A percentile compares a stretch with the other conserved stretches of the same genome.
These are phyloP conservation scores for Thalassarche chlororhynchos DNA, from an alignment of 2,113 vertebrate genomes.

Conservation along the genomic window DNA sequence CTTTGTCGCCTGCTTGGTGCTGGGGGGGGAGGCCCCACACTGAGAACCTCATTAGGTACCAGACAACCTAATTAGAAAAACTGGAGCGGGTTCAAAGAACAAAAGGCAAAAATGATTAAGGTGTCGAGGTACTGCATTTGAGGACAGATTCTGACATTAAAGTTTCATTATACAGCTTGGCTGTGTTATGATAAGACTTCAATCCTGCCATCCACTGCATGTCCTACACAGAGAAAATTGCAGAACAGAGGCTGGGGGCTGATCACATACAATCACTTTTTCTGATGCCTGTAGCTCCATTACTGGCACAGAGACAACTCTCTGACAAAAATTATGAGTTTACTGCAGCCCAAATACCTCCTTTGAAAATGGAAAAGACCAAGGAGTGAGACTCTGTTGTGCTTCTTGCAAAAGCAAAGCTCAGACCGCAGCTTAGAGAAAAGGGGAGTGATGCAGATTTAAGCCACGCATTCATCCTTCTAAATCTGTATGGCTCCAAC, in stretches of 20 bases:
- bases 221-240: not conserved
- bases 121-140: not conserved
- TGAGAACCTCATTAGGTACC: not conserved
- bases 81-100: not conserved
- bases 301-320: not conserved
- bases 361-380: not conserved
- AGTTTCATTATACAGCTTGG: not conserved
- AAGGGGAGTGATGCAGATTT: not conserved
- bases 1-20: not conserved
- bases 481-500: not conserved
- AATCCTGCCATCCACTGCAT: not conserved
- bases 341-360: not conserved
- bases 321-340: not conserved
- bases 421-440: not conserved
- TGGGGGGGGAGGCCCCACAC: not conserved
- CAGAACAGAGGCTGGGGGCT: not conserved
- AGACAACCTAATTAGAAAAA: not conserved
- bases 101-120: not conserved
- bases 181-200: not conserved
- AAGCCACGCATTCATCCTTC: not conserved
- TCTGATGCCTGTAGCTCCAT: not conserved
- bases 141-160: not conserved
- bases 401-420: not conserved
- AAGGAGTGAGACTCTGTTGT: not conserved
- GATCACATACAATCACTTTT: not conserved